These are phyloP conservation scores for Junonia oenone DNA, from an alignment of 2,888 invertebrate genomes.

Conservation along the genomic window DNA sequence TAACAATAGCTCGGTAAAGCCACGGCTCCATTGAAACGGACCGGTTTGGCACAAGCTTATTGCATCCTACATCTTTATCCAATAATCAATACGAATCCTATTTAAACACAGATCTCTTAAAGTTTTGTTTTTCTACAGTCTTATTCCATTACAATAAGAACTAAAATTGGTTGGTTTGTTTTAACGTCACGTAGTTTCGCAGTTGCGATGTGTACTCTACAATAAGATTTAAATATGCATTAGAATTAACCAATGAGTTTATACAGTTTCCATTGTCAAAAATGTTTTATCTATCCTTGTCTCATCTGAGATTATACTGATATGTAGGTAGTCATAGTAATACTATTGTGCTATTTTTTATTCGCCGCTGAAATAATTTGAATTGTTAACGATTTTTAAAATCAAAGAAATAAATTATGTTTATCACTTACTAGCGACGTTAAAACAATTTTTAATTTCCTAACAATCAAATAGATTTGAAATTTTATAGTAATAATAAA, in stretches of 20 bases:
- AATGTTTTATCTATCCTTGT: constrained; percentile 8
- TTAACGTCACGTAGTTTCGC: neutral
- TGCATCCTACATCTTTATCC: constrained; percentile 38
- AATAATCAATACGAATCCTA: constrained; percentile 23
- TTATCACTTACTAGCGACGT: neutral
- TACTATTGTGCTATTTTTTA: neutral
- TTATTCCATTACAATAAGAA: constrained; percentile 5
- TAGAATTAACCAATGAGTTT: constrained; percentile 32
- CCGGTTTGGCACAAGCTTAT: constrained; percentile 61
- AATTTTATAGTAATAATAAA: constrained; percentile 23
- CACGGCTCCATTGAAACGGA: constrained; percentile 53
- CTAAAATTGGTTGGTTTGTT: constrained; percentile 7
- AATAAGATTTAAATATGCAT: constrained; percentile 36
- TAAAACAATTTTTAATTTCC: constrained; percentile 11
- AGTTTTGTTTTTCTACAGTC: neutral
- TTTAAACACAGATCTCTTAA: constrained; percentile 1
- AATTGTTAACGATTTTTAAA: neutral
- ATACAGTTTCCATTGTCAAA: constrained; percentile 20
- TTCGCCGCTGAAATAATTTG: neutral
- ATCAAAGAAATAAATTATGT: neutral
- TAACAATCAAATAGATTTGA: constrained; percentile 12
- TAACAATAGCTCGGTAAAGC: constrained; percentile 58
- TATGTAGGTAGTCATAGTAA: neutral
- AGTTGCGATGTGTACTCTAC: constrained; percentile 11
- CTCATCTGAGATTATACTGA: constrained; percentile 5